phyloP scores from a whole-genome alignment of 2,888 invertebrate species.

The Chymomyza procnemis region DNA sequence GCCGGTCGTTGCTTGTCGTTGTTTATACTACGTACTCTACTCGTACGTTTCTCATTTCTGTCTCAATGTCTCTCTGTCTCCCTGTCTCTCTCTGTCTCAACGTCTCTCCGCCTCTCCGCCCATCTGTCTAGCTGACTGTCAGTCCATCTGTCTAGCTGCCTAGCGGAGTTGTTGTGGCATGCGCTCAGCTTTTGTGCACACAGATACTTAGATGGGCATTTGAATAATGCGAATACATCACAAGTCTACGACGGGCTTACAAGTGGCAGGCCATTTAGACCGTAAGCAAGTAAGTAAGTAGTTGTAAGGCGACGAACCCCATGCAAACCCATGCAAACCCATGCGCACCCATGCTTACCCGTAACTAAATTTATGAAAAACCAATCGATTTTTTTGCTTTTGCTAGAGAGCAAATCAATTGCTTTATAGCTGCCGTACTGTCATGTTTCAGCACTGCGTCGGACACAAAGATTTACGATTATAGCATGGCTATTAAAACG shows the following conservation, averaged over 20 bases:
- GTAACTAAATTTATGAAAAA: constrained; percentile 72
- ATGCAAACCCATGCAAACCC: too few species aligned
- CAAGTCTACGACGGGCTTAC: constrained; percentile 18
- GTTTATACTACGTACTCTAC: background rate
- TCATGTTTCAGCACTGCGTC: constrained; percentile 71
- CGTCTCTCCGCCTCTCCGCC: constrained; percentile 25
- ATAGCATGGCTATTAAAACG: constrained; percentile 76
- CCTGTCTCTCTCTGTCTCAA: constrained; percentile 16
- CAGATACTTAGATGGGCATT: constrained; percentile 63
- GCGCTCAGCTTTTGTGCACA: constrained; percentile 31
- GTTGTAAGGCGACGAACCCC: background rate
- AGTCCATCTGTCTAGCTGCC: constrained; percentile 32
- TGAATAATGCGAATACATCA: constrained; percentile 57
- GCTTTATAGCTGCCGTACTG: constrained; percentile 58
- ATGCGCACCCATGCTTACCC: too few species aligned
- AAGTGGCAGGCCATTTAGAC: background rate
- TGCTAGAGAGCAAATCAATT: constrained; percentile 24
- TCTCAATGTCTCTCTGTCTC: constrained; percentile 26
- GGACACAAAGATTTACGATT: constrained; percentile 76
- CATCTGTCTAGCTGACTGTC: constrained; percentile 29
- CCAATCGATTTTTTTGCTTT: constrained; percentile 60
- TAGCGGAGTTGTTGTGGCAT: constrained; percentile 28
- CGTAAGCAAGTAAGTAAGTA: background rate
- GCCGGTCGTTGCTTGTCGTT: constrained; percentile 42
- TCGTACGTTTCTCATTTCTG: background rate